These are phyloP conservation scores for Acanthosepion pharaonis DNA, from an alignment of 2,888 invertebrate species.

Conservation along the genomic window DNA sequence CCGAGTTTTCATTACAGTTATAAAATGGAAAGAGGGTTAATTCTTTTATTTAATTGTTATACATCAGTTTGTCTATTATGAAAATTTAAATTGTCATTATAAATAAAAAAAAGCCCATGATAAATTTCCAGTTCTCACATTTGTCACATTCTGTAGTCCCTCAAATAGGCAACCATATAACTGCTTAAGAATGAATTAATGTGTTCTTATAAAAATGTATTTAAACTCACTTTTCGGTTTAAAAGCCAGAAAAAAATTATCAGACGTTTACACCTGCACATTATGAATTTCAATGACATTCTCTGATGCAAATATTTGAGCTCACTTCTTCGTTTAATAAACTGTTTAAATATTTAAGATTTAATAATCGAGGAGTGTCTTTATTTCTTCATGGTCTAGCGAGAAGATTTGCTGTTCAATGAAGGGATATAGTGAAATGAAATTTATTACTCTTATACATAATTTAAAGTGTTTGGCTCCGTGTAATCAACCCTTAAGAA, in stretches of 20 bases:
- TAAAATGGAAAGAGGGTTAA: too few relatives aligned
- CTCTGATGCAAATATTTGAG: not conserved
- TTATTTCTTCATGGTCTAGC: constrained; percentile 22
- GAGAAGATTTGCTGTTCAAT: not conserved
- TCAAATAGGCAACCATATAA: not conserved
- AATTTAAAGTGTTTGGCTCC: not conserved
- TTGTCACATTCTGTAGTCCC: not conserved
- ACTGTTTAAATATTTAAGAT: constrained; percentile 11
- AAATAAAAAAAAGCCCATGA: too few relatives aligned
- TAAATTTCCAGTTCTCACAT: not conserved
- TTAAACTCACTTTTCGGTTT: not conserved
- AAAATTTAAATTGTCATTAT: too few relatives aligned
- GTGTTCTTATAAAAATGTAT: not conserved
- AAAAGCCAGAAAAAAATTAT: not conserved
- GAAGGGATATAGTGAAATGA: not conserved
- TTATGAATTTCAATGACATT: not conserved
- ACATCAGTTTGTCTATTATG: too few relatives aligned
- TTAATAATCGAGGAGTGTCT: not conserved
- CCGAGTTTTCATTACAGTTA: too few relatives aligned
- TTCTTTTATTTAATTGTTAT: too few relatives aligned
- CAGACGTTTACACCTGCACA: not conserved
- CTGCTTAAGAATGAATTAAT: not conserved
- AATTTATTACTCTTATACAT: constrained; percentile 33
- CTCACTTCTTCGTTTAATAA: not conserved
- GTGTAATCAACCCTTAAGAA: constrained; percentile 33